These are phyloP conservation scores for Nilaparvata lugens DNA, from an alignment of 1,140 invertebrate species.

Conservation along the genomic window DNA sequence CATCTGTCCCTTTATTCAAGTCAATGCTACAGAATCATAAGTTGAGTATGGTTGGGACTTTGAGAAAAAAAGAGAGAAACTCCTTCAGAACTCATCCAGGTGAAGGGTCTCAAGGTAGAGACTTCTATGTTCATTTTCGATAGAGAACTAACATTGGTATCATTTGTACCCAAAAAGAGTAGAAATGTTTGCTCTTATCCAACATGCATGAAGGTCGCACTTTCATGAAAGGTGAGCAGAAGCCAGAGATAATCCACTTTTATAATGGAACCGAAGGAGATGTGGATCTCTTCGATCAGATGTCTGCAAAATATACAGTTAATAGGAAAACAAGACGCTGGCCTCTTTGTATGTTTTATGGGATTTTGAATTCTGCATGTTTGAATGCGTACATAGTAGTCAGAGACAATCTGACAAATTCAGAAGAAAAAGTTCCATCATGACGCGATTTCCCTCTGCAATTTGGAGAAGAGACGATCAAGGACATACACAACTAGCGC, in stretches of 20 bases:
- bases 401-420: background rate
- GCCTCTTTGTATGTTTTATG: background rate
- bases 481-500: too few species aligned
- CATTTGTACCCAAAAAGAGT: slow-evolving; percentile 31
- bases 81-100: slow-evolving; percentile 8
- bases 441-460: too few species aligned
- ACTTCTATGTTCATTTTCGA: slow-evolving; percentile 26
- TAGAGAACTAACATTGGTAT: slow-evolving; percentile 31
- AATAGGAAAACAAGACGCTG: background rate
- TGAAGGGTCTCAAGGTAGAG: background rate
- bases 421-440: too few species aligned
- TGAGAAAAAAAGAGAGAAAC: slow-evolving; percentile 19
- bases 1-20: slow-evolving; percentile 28
- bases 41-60: slow-evolving; percentile 19
- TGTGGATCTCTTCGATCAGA: background rate
- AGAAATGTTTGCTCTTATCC: slow-evolving; percentile 23
- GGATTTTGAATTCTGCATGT: background rate
- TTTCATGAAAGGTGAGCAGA: background rate
- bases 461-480: too few species aligned
- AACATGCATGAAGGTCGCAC: slow-evolving; percentile 1
- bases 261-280: slow-evolving; percentile 1
- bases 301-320: background rate
- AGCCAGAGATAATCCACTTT: background rate
- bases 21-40: slow-evolving; percentile 25
- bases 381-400: background rate